Base-by-base conservation (phyloP, 2,113 vertebrate genomes). In the Seriola rivoliana region DNA sequence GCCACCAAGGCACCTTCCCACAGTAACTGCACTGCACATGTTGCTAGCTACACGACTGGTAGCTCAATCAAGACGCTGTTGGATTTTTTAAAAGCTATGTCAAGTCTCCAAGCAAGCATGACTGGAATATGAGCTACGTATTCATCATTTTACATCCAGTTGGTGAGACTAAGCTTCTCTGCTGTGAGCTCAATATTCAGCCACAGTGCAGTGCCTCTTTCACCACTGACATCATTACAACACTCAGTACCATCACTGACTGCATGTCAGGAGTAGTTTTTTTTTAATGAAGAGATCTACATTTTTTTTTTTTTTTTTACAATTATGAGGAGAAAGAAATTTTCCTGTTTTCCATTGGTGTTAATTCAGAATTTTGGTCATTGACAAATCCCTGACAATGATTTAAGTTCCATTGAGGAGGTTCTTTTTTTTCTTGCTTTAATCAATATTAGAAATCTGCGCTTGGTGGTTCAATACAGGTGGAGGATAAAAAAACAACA, bases 1-100 rank as follows among this genome's bases (percentile, higher is more conserved):
- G 89, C 86, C 87, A 89, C 81, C 10, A 7, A 85, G 91, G 89
- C 91, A 88, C 88, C 85, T 91, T 92, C 92, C 84, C 90, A 87
- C 86, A 91, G 75, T 85, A 71, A 92, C 85, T 91, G 79, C 80
- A 36, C 50, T 76, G 88, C 89, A 90, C 87, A 91, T 91, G 91
- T 87, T 89, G 75, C 67, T 78, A 66, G 86, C 78, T 84, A 52
- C 85, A 85, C 65, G 74, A 85, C 92, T 92, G 89, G 82, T 91
- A 74, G 88, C 88, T 85, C 89, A 91, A 89, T 94, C 87, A 90
- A 84, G 60, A 67, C 81, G 59, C 84, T 83, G 70, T 68, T 69
- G 54, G 68, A 71, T 34, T 63, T 79, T 88, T 84, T 78, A 55
- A 58, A 14, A 71, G 58, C 67, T 34, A 44, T 60, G 72, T 87